Conservation (phyloP, 2,888 invertebrate species). For the Rhagonycha fulva region DNA sequence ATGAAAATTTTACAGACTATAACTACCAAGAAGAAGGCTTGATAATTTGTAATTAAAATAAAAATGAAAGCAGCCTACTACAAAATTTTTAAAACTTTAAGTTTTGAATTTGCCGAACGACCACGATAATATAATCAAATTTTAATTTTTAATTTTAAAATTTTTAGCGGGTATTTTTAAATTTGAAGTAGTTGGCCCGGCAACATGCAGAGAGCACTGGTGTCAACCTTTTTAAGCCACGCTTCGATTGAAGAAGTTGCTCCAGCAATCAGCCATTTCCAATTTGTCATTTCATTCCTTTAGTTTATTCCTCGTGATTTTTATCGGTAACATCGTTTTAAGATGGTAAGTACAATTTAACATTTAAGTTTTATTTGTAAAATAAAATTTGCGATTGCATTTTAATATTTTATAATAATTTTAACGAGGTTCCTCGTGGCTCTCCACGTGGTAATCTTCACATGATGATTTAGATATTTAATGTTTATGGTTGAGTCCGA, state of each 20-base stretch:
- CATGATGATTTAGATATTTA: conserved; percentile 68
- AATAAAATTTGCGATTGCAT: background rate
- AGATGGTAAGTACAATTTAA: background rate
- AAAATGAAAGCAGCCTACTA: too few species aligned
- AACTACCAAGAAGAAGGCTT: too few species aligned
- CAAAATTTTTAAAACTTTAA: too few species aligned
- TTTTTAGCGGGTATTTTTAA: background rate
- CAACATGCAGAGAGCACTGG: background rate
- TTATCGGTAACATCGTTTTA: background rate
- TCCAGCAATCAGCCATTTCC: background rate
- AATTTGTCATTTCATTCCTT: background rate
- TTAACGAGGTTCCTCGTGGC: background rate
- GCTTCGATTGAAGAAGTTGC: background rate
- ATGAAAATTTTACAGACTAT: too few species aligned
- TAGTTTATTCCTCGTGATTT: background rate
- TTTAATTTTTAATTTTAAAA: too few species aligned
- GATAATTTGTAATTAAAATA: too few species aligned
- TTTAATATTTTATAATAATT: background rate
- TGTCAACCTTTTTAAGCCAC: background rate
- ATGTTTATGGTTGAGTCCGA: conserved; percentile 74
- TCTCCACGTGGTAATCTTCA: conserved; percentile 32
- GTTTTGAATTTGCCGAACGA: background rate
- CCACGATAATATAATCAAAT: too few species aligned
- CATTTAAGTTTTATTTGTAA: background rate
- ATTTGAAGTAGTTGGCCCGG: background rate